Evolutionary conservation across 2,888 invertebrate species (phyloP), one percentile per base, ranked within the genome.

Genomic region (Eupelmus urozonus): DNA sequence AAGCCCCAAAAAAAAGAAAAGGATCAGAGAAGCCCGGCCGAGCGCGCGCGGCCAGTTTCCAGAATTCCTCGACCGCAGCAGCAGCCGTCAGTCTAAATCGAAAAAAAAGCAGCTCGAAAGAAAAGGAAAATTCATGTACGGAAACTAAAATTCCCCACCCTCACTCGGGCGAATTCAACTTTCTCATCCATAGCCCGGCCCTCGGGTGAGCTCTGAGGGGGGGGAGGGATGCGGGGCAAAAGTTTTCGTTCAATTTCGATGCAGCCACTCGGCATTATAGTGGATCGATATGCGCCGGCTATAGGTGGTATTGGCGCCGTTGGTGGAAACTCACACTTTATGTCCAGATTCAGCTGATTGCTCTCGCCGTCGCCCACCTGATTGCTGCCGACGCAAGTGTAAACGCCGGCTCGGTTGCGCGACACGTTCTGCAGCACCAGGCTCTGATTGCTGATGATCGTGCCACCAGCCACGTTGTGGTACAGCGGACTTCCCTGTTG

Each of bases 391-490:
- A 96, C 94, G 87, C 97, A 97, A 84, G 95, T 96, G 90, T 97
- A 97, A 86, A 95, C 93, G 0, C 97, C 97, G 0, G 95, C 94
- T 65, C 94, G 91, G 45, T 93, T 92, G 76, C 95, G 92, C 81
- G 94, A 94, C 80, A 97, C 96, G 83, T 94, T 94, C 90, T 96
- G 97, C 84, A 97, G 92, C n/a, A 97, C 96, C 78, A 97, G 91
- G 87, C 96, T 96, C 90, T 97, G 96, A 90, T 96, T 96, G 89
- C 96, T 96, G 77, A 97, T 94, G 83, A 97, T 95, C 74, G 96
- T 94, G 53, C 96, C 96, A 5, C 93, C 93, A 75, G 94, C 93
- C 1, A 94, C 92, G 87, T 96, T 96, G 90, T 96, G 96, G 86
- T 93, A 93, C 85, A 97, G 92, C 85, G 94, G 93, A 85, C 93